phyloP scores from a whole-genome alignment of 2,113 vertebrate genomes.

The Camelus bactrianus region DNA sequence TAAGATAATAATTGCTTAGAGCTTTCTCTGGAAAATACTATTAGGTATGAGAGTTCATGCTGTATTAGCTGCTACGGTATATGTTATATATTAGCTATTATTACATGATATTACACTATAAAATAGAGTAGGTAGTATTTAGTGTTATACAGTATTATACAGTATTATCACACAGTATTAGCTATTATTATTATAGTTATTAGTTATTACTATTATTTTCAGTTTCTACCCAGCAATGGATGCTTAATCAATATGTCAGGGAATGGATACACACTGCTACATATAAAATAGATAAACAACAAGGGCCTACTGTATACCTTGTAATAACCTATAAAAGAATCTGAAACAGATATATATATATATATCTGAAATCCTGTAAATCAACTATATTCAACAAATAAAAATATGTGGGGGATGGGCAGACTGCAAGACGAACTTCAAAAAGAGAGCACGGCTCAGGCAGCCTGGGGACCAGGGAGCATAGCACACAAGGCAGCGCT shows the following conservation, averaged over 20 bases:
- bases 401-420: neutral
- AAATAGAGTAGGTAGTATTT: neutral
- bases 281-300: neutral
- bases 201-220: neutral
- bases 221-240: neutral
- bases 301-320: neutral
- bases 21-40: neutral
- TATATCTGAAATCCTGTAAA: too few species aligned
- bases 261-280: neutral
- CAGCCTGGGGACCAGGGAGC: neutral
- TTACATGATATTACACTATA: neutral
- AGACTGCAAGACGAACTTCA: neutral
- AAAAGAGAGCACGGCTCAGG: too few species aligned
- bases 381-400: neutral
- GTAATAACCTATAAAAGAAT: neutral
- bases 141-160: neutral
- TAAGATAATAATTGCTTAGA: neutral
- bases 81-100: neutral
- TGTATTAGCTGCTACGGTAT: neutral
- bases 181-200: neutral
- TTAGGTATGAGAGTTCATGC: neutral
- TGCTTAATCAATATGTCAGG: neutral
- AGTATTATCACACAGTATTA: neutral
- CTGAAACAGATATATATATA: neutral
- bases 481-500: fast-evolving